These are phyloP conservation scores for Stomatorhinus ivindoensis DNA, from an alignment of 2,113 vertebrate genomes.

Conservation along the genomic window DNA sequence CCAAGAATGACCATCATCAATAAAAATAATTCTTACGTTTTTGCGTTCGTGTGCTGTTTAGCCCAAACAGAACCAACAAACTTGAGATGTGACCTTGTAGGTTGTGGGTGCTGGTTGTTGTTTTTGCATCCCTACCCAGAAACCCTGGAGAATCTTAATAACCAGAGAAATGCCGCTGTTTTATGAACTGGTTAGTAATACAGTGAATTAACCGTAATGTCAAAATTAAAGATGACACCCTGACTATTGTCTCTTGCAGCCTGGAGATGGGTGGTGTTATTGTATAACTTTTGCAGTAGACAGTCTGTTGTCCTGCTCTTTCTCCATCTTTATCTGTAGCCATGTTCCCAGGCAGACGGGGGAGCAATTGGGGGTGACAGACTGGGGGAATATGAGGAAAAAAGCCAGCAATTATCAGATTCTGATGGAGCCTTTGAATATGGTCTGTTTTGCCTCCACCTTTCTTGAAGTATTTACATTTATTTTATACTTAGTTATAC, in stretches of 20 bases:
- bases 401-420: not conserved
- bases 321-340: not conserved
- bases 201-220: not conserved
- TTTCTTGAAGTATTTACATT: not conserved
- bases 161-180: not conserved
- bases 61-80: slow-evolving; percentile 17
- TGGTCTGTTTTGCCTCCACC: not conserved
- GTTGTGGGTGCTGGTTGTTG: not conserved
- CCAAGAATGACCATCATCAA: slow-evolving; percentile 19
- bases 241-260: not conserved
- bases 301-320: not conserved
- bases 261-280: too few relatives aligned
- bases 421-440: not conserved
- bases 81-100: slow-evolving; percentile 19
- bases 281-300: too few relatives aligned
- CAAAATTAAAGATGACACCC: not conserved
- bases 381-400: not conserved
- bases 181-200: slow-evolving; percentile 17
- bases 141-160: not conserved
- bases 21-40: slow-evolving; percentile 22
- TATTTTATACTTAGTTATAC: not conserved
- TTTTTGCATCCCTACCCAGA: not conserved
- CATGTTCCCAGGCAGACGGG: not conserved
- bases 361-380: slow-evolving; percentile 3
- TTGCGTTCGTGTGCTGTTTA: slow-evolving; percentile 37